Evolutionary conservation across 2,888 invertebrate genomes (phyloP), one percentile per base, ranked within the genome.

Genomic region (Nematopogon swammerdamellus): DNA sequence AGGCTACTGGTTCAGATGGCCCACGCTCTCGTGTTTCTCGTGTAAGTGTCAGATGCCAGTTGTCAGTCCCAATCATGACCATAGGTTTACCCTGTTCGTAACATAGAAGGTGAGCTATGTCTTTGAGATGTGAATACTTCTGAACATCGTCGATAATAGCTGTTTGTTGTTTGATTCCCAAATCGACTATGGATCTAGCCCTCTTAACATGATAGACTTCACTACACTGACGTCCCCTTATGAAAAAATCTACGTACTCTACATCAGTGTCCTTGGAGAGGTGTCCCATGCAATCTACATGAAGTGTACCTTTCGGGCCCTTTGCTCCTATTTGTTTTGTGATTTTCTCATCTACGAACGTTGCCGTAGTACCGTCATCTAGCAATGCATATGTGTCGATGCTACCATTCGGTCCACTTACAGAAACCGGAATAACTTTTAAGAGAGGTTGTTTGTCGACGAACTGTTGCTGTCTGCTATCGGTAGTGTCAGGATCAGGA

Each of bases 241-340:
- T 43, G 18, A 43, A 43, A 43, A 43, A 43, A 43, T 43, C 43
- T n/a, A 43, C 43, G 14, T 43, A 43, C 43, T 43, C 16, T 43
- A 43, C 43, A 43, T 43, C 43, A 4, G 18, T 43, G 18, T 43
- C 43, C 43, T 43, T 43, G 14, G 43, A n/a, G n/a, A 43, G 43
- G 18, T 17, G 16, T 16, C 43, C 43, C 18, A 43, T 17, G 18
- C 43, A 43, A 43, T 43, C 43, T 8, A 43, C n/a, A 14, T 43
- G 43, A 43, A 43, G n/a, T 43, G n/a, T 43, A n/a, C 43, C 18
- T 43, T 43, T 43, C 5, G 43, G 43, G 16, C 43, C 43, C 43
- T n/a, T 43, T n/a, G 43, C 43, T 6, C 43, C 43, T 16, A 43
- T 43, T 43, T 43, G 43, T 43, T 25, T 25, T 25, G 25, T 25